These are phyloP conservation scores for Cheilosia vernalis DNA, from an alignment of 2,888 invertebrate species.

Conservation along the genomic window DNA sequence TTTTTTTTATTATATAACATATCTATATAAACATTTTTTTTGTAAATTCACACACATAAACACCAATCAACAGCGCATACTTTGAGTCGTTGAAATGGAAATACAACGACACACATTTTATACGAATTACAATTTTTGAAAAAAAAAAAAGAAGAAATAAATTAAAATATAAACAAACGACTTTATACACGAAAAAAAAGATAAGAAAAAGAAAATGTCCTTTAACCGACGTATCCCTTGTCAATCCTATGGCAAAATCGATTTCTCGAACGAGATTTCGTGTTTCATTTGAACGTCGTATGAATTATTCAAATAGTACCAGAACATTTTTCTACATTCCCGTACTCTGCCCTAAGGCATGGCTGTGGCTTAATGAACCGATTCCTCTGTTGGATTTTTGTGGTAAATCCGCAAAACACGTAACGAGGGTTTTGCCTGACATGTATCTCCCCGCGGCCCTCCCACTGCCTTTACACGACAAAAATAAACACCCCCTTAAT, in stretches of 20 bases:
- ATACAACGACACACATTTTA: not conserved
- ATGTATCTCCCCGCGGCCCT: too few species aligned
- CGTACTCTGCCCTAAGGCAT: not conserved
- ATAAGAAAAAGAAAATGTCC: not conserved
- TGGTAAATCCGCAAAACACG: too few species aligned
- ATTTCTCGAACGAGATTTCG: not conserved
- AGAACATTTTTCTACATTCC: not conserved
- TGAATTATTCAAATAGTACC: not conserved
- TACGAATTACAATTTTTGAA: not conserved
- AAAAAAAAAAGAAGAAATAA: not conserved
- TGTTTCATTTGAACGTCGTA: not conserved
- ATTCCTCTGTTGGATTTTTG: not conserved
- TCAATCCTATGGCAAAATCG: not conserved
- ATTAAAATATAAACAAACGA: not conserved
- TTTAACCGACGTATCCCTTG: conserved; percentile 3
- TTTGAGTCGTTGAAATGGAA: not conserved
- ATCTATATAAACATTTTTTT: not conserved
- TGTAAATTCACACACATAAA: conserved; percentile 4
- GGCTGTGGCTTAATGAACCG: not conserved
- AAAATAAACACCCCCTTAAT: too few species aligned
- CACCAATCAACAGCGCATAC: not conserved
- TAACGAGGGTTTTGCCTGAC: too few species aligned
- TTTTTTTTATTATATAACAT: not conserved
- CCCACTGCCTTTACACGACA: too few species aligned
- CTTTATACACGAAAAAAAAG: not conserved